A percentile compares a stretch with the other conserved stretches of the same genome.
phyloP scores from a whole-genome alignment of 2,888 invertebrate genomes.

The Sphinx pinastri region DNA sequence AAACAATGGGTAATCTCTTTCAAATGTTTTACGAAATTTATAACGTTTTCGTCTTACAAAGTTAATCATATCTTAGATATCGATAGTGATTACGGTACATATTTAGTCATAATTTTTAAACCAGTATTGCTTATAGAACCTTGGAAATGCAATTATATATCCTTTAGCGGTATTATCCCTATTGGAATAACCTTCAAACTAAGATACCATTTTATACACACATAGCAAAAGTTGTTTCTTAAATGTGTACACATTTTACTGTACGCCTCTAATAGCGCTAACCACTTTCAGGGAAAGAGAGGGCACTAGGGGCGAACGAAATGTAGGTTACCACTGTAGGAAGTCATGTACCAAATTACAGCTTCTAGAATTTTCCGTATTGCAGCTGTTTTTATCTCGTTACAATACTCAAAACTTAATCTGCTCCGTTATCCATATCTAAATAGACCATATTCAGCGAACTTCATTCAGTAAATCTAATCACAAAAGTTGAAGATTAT shows the following conservation, averaged over 20 bases:
- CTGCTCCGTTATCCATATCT: background rate
- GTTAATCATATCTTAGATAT: background rate
- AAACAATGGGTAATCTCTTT: too few species aligned
- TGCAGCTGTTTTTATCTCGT: background rate
- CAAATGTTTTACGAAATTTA: too few species aligned
- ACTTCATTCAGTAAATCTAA: conserved; percentile 2
- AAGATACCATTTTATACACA: background rate
- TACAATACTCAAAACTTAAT: background rate
- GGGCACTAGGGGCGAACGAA: too few species aligned
- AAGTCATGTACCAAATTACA: background rate
- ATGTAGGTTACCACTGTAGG: too few species aligned
- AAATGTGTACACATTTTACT: background rate
- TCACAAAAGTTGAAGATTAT: background rate
- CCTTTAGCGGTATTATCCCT: background rate
- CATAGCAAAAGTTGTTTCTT: background rate
- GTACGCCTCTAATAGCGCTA: too few species aligned
- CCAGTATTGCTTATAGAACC: background rate
- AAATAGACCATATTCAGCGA: conserved; percentile 6
- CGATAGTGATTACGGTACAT: background rate
- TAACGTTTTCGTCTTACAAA: too few species aligned
- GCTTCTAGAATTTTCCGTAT: background rate
- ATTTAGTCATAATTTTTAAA: background rate
- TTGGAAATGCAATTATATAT: background rate
- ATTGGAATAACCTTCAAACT: background rate
- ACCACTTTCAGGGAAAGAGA: too few species aligned